Evolutionary conservation across 1,140 invertebrate genomes (phyloP).

Genomic region (Nomia melanderi): DNA sequence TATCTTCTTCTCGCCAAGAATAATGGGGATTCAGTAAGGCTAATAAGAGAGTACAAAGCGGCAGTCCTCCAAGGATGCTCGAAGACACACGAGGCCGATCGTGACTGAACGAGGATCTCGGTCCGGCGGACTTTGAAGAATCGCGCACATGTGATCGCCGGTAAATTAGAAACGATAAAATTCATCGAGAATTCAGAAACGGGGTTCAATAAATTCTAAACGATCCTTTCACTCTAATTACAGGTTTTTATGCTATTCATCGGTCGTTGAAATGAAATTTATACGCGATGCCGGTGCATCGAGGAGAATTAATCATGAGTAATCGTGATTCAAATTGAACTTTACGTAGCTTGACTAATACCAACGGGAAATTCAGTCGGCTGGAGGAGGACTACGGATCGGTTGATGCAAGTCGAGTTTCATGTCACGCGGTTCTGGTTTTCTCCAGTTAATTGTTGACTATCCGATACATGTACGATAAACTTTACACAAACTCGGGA

Average conservation of each 20-base stretch:
- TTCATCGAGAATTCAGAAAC: neutral
- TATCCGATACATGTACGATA: no score
- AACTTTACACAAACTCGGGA: no score
- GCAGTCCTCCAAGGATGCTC: constrained; percentile 36
- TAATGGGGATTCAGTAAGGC: constrained; percentile 54
- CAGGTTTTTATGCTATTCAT: neutral
- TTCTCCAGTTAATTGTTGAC: no score
- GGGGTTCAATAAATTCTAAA: neutral
- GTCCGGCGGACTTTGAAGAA: neutral
- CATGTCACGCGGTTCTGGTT: no score
- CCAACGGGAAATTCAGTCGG: no score
- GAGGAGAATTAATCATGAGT: no score
- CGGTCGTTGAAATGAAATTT: no score
- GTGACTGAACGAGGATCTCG: neutral
- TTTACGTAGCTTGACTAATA: no score
- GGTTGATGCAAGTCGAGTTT: no score
- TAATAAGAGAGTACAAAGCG: constrained; percentile 51
- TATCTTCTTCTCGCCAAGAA: constrained; percentile 50
- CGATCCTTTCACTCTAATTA: neutral
- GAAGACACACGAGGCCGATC: constrained; percentile 13
- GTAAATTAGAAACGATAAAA: constrained; percentile 32
- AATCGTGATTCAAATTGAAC: no score
- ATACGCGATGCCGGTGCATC: no score
- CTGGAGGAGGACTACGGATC: no score
- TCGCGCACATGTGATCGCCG: neutral